Conservation (phyloP, 2,797 vertebrate species). For the Menidia menidia region DNA sequence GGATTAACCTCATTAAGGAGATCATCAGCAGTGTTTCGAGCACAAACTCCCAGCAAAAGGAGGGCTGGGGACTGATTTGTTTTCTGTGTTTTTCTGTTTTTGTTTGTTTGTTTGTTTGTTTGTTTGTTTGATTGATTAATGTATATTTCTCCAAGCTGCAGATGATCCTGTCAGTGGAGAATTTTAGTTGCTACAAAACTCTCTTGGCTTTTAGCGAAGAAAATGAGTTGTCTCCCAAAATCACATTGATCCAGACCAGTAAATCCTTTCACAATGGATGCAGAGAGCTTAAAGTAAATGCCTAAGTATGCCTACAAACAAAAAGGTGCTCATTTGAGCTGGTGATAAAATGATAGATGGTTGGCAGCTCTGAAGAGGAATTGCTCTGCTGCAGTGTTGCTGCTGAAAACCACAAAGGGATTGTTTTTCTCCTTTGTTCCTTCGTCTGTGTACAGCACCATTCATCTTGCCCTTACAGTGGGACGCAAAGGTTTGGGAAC, state of each 20-base stretch:
- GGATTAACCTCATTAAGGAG: slow-evolving; percentile 6
- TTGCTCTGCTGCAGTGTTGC: slow-evolving; percentile 57
- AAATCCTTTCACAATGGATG: slow-evolving; percentile 49
- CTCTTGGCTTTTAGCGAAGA: slow-evolving; percentile 29
- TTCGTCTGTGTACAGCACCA: slow-evolving; percentile 54
- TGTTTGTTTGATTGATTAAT: slow-evolving; percentile 11
- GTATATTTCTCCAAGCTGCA: neutral
- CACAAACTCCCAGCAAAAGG: slow-evolving; percentile 42
- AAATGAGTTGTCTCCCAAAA: slow-evolving; percentile 17
- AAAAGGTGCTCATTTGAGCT: slow-evolving; percentile 58
- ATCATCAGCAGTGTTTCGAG: slow-evolving; percentile 16
- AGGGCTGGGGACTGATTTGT: slow-evolving; percentile 18
- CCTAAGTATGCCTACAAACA: slow-evolving; percentile 64
- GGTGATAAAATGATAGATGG: slow-evolving; percentile 70
- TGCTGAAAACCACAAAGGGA: slow-evolving; percentile 53
- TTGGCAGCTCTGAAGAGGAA: slow-evolving; percentile 53
- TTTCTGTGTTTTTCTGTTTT: slow-evolving; percentile 21
- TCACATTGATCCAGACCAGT: slow-evolving; percentile 26
- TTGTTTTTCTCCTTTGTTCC: slow-evolving; percentile 49
- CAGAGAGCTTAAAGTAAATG: slow-evolving; percentile 53
- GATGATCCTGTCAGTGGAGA: slow-evolving; percentile 16
- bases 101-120: slow-evolving; percentile 3
- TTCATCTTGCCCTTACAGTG: slow-evolving; percentile 51
- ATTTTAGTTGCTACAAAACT: slow-evolving; percentile 13
- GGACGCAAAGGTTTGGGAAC: neutral